Evolutionary conservation across 2,888 invertebrate species (phyloP), one percentile per base, ranked within the genome.

Genomic region (Leuctra nigra): DNA sequence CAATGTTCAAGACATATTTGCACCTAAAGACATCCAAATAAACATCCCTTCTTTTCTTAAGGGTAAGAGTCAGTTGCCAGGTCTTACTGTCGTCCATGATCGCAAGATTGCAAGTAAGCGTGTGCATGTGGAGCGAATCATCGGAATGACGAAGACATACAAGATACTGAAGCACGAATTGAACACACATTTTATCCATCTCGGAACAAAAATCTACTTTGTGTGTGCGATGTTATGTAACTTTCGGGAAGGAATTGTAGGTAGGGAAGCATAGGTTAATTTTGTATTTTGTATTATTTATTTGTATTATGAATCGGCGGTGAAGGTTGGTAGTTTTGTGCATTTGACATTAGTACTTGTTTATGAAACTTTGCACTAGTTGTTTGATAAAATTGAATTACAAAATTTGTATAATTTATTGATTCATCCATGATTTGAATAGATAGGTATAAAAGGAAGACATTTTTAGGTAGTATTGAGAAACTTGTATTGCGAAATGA

Each of bases 1-100:
- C 14, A 44, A 35, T 24, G 53, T 65, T 11, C 63, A 65, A 55
- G 65, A 65, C 58, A 25, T 64, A 2, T 60, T 63, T 29, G 62
- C 61, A 3, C 53, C 61, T 20, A 55, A 59, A 20, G 54, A 54
- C 41, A 59, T 65, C 2, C 54, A 48, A 53, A 46, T 64, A n/a
- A 62, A 61, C 56, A 63, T 60, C 24, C 62, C 61, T 33, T 56
- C 54, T 14, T 53, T 57, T 48, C 18, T 57, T 20, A 57, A 50
- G 41, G 55, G 55, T 9, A 33, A 33, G 18, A 55, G 33, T 20
- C 52, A 62, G 35, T 50, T 63, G 18, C 57, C 63, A 23, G 41
- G 54, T 23, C 33, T 41, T 11, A 59, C 59, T 4, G 54, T 63
- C 23, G 41, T 60, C 13, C 53, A 41, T 44, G 62, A 63, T 55